Evolutionary conservation across 2,888 invertebrate genomes (phyloP), one percentile per base, ranked within the genome.

Genomic region (Caenorhabditis angaria): DNA sequence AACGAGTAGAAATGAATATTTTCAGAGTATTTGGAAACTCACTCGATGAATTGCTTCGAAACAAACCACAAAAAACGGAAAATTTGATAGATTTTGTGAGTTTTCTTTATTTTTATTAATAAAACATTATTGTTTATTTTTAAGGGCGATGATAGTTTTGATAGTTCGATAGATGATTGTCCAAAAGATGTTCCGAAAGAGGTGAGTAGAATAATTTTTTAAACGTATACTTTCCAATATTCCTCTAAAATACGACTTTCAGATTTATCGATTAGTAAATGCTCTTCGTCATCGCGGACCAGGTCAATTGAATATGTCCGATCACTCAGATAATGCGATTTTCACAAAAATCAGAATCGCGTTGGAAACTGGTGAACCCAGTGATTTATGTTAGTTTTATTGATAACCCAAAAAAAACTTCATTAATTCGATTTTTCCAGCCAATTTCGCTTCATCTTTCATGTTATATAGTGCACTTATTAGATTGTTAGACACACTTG

Each of bases 1-100:
- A 92, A 97, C 88, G 93, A 24, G 10, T 24, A 60, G 6, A 4
- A 51, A 20, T 2, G 27, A 24, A 25, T 65, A 22, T 32, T 65
- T 59, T 58, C 53, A 66, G 66, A n/a, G 61, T 58, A 28, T 77
- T 71, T 51, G 77, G 77, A 56, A 65, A 50, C 10, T 54, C 71
- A 0, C 22, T 77, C 18, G 67, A 74, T 5, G 56, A 61, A 24
- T 55, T 63, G 6, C 25, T 72, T 24, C 4, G 35, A 28, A 58
- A 8, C 0, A 54, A 59, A 57, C 65, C 69, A 10, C 50, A 29
- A 27, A 76, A 73, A 48, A 72, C 69, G 27, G 73, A 62, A 12
- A 76, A 74, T 51, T 69, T 83, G 3, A 83, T 82, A 25, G 82
- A 83, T 60, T 81, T 82, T 61, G 82, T 80, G 24, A 66, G 79